Evolutionary conservation across 2,888 invertebrate genomes (phyloP).

Genomic region (Drosophila rubida): DNA sequence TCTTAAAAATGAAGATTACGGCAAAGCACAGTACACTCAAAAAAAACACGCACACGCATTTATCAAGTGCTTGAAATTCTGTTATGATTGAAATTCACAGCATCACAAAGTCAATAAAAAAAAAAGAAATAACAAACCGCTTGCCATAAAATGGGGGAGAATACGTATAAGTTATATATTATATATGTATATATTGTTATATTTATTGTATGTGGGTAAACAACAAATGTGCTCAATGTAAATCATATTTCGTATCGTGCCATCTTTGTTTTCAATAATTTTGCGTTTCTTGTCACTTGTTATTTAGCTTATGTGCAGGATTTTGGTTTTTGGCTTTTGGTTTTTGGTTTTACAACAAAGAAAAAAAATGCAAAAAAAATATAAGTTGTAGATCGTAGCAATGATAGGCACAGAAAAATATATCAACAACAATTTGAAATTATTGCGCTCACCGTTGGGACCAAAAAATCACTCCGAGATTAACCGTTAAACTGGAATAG

Average conservation of each 20-base stretch:
- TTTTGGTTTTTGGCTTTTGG: not conserved
- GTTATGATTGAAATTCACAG: slow-evolving; percentile 33
- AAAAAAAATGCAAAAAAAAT: slow-evolving; percentile 34
- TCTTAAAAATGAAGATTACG: not conserved
- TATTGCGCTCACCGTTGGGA: slow-evolving; percentile 52
- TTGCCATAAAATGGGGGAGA: slow-evolving; percentile 10
- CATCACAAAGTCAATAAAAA: slow-evolving; percentile 22
- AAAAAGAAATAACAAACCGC: not conserved
- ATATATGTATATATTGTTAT: not conserved
- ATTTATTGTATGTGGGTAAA: slow-evolving; percentile 1
- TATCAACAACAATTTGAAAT: slow-evolving; percentile 35
- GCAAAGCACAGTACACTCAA: not conserved
- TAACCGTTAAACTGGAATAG: slow-evolving; percentile 49
- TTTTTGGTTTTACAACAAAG: slow-evolving; percentile 4
- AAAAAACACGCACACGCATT: slow-evolving; percentile 13
- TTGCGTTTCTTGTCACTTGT: slow-evolving; percentile 39
- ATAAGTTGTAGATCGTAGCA: slow-evolving; percentile 2
- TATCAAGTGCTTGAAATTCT: slow-evolving; percentile 13
- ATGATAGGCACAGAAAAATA: slow-evolving; percentile 20
- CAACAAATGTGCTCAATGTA: slow-evolving; percentile 12
- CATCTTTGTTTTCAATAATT: slow-evolving; percentile 9
- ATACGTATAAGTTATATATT: not conserved
- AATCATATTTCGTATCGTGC: slow-evolving; percentile 22
- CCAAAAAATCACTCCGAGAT: slow-evolving; percentile 39
- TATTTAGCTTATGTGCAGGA: slow-evolving; percentile 22